Evolutionary conservation across 2,888 invertebrate species (phyloP).

Genomic region (Dynastes tityus): DNA sequence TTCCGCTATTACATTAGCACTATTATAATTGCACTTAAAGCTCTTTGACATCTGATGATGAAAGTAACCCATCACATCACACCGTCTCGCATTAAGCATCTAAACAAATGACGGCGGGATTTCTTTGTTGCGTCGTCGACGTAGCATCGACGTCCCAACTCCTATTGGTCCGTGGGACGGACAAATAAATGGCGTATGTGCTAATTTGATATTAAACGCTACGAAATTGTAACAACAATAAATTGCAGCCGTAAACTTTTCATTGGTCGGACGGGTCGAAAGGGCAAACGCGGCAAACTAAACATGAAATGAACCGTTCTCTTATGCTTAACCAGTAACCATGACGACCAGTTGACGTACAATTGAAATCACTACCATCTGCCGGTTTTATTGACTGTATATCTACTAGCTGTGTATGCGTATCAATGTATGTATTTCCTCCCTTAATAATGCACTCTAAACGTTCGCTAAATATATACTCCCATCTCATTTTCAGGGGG

Average conservation of each 20-base stretch:
- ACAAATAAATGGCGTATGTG: conserved; percentile 66
- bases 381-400: conserved; percentile 66
- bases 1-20: background rate
- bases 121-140: conserved; percentile 41
- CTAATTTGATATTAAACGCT: conserved; percentile 70
- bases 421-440: conserved; percentile 50
- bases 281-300: conserved; percentile 57
- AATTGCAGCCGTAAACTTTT: conserved; percentile 56
- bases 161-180: conserved; percentile 47
- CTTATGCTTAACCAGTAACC: conserved; percentile 68
- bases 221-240: conserved; percentile 61
- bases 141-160: conserved; percentile 21
- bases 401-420: background rate
- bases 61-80: conserved; percentile 32
- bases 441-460: conserved; percentile 66
- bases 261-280: conserved; percentile 43
- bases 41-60: background rate
- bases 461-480: conserved; percentile 69
- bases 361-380: conserved; percentile 69
- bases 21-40: conserved; percentile 7
- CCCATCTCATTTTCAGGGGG: conserved; percentile 58
- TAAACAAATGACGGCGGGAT: conserved; percentile 51
- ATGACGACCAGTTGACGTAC: conserved; percentile 67
- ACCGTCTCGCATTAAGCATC: background rate
- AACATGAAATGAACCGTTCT: conserved; percentile 60